Evolutionary conservation across 2,797 vertebrate genomes (phyloP), one percentile per base, ranked within the genome.

Genomic region (Sebastes dallii): DNA sequence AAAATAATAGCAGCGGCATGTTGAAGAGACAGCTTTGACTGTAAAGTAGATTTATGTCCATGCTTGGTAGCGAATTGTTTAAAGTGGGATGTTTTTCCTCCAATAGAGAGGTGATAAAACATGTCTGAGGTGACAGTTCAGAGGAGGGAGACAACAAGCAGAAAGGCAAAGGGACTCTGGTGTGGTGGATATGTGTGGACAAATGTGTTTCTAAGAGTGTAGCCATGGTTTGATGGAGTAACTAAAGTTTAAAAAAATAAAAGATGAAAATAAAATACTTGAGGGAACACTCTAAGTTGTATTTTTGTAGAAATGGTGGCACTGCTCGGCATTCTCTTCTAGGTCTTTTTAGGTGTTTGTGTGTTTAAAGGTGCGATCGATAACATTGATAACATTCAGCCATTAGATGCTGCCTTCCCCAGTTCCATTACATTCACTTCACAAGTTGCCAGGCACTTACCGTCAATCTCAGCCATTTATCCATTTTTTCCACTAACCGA

Each of bases 1-100:
- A 32, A 56, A 69, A 66, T 46, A 65, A 59, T 11, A 34, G 7
- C 20, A 62, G 36, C 11, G 20, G 32, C 18, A 27, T 5, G 13
- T 16, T 66, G 36, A 77, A 70, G 66, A 10, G 56, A 72, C 65
- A 82, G 36, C 14, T 69, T 59, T 71, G 70, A 58, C 62, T 36
- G 30, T 67, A 27, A 64, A 62, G 10, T 32, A 30, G 59, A 85
- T 55, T 36, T 52, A 65, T 73, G 6, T 34, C 20, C 72, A 3
- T 16, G 32, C 61, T 78, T 52, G 24, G 52, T 39, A 32, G 30
- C 1, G 1, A 14, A 55, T 81, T 81, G 27, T 36, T 55, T 59
- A 14, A 42, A 73, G 46, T 64, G 22, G 29, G n/a, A 16, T 42
- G 22, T 58, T 68, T 82, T 75, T 78, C 29, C 29, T 66, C 8